These are phyloP conservation scores for Acanthococcus lagerstroemiae DNA, from an alignment of 2,888 invertebrate genomes.

Conservation along the genomic window DNA sequence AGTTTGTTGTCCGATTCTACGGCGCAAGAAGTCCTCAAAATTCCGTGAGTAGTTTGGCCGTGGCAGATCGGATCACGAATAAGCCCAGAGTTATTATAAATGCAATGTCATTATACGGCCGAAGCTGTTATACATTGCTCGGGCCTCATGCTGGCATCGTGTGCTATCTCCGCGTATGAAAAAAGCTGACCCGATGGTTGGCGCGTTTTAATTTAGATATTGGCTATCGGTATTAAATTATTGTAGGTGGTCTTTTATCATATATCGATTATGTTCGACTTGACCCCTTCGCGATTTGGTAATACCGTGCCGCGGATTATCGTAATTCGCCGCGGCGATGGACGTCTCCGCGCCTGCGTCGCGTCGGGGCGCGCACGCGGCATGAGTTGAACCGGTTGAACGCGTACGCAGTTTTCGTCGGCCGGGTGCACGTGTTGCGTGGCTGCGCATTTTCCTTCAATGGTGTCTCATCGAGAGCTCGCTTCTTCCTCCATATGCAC, in stretches of 20 bases:
- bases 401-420: too few relatives aligned
- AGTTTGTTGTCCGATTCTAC: slow-evolving; percentile 12
- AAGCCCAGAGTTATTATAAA: slow-evolving; percentile 31
- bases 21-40: slow-evolving; percentile 26
- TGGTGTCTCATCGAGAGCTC: too few relatives aligned
- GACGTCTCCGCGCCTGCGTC: too few relatives aligned
- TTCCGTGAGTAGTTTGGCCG: slow-evolving; percentile 29
- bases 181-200: slow-evolving; percentile 2
- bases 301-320: not conserved
- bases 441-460: too few relatives aligned
- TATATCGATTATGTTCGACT: slow-evolving; percentile 1
- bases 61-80: slow-evolving; percentile 30
- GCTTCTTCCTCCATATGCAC: too few relatives aligned
- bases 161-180: slow-evolving; percentile 14
- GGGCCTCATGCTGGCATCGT: slow-evolving; percentile 27
- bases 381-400: too few relatives aligned
- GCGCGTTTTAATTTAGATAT: slow-evolving; percentile 27
- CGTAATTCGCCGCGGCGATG: not conserved
- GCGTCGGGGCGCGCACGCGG: too few relatives aligned
- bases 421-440: too few relatives aligned
- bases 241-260: slow-evolving; percentile 22
- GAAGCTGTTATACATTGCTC: slow-evolving; percentile 18
- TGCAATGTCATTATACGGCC: slow-evolving; percentile 28
- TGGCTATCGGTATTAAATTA: slow-evolving; percentile 7
- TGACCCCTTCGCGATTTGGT: slow-evolving; percentile 7